Conservation (phyloP, 2,888 invertebrate species). For the Tolmerus cingulatus region DNA sequence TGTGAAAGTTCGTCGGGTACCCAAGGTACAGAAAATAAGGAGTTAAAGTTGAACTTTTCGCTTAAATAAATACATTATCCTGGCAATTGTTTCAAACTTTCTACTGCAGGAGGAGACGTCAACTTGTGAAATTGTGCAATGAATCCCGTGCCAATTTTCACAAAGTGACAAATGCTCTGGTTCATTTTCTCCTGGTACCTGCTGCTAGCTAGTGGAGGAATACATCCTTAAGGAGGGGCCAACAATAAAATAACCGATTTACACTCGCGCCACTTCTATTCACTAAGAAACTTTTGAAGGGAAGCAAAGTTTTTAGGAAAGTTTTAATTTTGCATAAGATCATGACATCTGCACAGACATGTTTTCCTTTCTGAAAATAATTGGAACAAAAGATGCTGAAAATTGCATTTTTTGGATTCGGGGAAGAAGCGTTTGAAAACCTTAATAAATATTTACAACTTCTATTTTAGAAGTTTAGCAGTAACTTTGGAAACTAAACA, state of each 20-base stretch:
- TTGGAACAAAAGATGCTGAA: not conserved
- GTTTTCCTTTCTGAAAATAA: not conserved
- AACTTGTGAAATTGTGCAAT: not conserved
- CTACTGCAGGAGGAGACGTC: not conserved
- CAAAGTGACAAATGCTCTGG: slow-evolving; percentile 2
- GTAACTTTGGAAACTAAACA: not conserved
- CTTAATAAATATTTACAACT: not conserved
- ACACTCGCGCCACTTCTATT: not conserved
- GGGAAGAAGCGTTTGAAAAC: not conserved
- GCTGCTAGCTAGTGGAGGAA: not conserved
- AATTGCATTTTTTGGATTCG: not conserved
- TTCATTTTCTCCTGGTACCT: not conserved
- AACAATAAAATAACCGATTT: not conserved
- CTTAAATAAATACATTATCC: slow-evolving; percentile 15
- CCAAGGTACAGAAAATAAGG: not conserved
- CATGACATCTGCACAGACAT: not conserved
- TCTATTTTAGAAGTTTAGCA: not conserved
- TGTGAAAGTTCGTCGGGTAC: not conserved
- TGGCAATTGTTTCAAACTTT: not conserved
- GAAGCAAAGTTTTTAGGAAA: not conserved
- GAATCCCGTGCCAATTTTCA: slow-evolving; percentile 3
- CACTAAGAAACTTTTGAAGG: not conserved
- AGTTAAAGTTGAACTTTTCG: slow-evolving; percentile 12
- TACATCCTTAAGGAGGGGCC: not conserved
- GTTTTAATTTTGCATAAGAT: not conserved